Base-by-base conservation (phyloP, 2,888 invertebrate genomes). In the Yponomeuta malinellus region DNA sequence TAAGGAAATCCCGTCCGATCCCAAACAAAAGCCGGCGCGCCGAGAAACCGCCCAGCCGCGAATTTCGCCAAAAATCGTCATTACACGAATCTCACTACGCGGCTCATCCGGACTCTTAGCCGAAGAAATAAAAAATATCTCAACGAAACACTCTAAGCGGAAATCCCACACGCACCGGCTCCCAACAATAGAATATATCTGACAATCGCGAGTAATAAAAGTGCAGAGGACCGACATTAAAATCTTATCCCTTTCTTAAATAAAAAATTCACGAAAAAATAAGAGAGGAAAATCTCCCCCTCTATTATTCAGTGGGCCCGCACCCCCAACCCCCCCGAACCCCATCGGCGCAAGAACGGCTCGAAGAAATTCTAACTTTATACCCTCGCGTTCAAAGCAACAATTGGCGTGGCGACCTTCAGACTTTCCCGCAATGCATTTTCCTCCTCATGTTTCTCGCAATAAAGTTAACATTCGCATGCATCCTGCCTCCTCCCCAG, bases 221-320 rank as follows among this genome's bases (percentile, higher is more conserved):
- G 86, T 85, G 76, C 78, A 81, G 82, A 85, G 88, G 86, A 83
- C 86, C 89, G 89, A 91, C 91, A 92, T 91, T 91, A 92, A 92
- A 92, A 90, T 91, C 91, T 91, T 92, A 92, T 92, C 91, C 91
- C 88, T 91, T 91, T 91, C 91, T 91, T 92, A 91, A 91, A 92
- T 91, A 91, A 90, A 92, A 91, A 90, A 91, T 88, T 91, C 92
- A 90, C 90, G 89, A 91, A 91, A 91, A 92, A 90, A 89, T 88
- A 88, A 86, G 86, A 88, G 87, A 84, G 82, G 84, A 85, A 87
- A 87, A 85, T 87, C 85, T 84, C 86, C 89, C 52, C 89, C 86
- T 88, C 86, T 86, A 89, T 90, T 90, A 90, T 91, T 86, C 89
- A 85, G 84, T 80, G 83, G 82, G 79, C 79, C 83, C 81, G 78